A percentile compares a stretch with the other conserved stretches of the same genome.
Evolutionary conservation across 2,888 invertebrate species (phyloP).

Genomic region (Sminthurinus aureus): DNA sequence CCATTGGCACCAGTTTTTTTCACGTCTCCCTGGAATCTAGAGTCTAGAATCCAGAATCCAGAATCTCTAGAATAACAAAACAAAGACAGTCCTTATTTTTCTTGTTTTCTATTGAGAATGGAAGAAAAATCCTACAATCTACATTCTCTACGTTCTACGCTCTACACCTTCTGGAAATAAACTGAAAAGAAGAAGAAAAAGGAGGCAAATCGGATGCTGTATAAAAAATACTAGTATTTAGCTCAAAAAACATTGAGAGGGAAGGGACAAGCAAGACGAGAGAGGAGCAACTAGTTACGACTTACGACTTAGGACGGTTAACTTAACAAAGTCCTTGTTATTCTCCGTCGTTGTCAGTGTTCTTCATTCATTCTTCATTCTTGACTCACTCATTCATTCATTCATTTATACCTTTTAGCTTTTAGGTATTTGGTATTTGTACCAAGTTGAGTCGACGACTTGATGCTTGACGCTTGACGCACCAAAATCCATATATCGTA

Average conservation of each 20-base stretch:
- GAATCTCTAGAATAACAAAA: not conserved
- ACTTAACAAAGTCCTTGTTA: constrained; percentile 9
- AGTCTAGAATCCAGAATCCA: too few species aligned
- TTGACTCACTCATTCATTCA: not conserved
- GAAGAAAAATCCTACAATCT: too few species aligned
- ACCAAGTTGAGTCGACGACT: too few species aligned
- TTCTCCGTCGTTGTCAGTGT: not conserved
- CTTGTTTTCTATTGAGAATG: too few species aligned
- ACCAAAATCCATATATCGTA: too few species aligned
- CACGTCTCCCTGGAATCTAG: not conserved
- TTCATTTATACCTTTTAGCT: too few species aligned
- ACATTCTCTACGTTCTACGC: too few species aligned
- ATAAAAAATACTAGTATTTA: not conserved
- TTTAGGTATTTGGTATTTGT: too few species aligned
- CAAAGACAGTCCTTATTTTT: not conserved
- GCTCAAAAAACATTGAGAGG: not conserved
- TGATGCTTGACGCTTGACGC: too few species aligned
- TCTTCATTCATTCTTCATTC: not conserved
- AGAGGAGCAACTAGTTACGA: not conserved
- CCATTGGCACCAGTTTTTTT: constrained; percentile 6
- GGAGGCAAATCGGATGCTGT: not conserved
- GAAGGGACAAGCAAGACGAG: not conserved
- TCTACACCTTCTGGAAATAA: too few species aligned
- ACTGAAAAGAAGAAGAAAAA: not conserved
- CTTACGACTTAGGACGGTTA: not conserved